These are phyloP conservation scores for Acomys russatus DNA, from an alignment of 2,797 vertebrate genomes.

Conservation along the genomic window DNA sequence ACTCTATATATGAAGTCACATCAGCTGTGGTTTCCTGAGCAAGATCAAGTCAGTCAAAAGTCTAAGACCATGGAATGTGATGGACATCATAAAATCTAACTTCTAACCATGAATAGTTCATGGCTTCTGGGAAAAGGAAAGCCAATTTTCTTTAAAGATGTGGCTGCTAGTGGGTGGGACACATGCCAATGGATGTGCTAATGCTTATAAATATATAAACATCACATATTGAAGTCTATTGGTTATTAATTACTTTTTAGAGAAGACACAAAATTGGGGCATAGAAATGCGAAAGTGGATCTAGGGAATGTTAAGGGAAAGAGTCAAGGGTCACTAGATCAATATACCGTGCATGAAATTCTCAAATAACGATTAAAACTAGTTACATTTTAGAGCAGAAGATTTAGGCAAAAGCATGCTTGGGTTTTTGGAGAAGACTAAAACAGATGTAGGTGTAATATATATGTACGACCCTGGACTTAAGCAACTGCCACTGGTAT, in stretches of 20 bases:
- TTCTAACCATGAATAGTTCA: background rate
- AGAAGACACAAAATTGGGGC: background rate
- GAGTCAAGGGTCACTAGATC: background rate
- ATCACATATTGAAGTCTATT: background rate
- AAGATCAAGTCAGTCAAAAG: background rate
- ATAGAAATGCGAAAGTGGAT: background rate
- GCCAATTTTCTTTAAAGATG: background rate
- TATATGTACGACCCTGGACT: too few species aligned
- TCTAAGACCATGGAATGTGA: background rate
- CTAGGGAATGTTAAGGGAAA: background rate
- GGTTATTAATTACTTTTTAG: background rate
- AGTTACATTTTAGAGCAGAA: background rate
- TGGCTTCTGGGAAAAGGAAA: background rate
- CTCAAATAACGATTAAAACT: background rate
- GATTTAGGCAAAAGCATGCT: background rate
- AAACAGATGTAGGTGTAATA: background rate
- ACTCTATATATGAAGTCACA: background rate
- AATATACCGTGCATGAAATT: background rate
- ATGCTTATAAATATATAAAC: background rate
- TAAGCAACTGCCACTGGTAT: too few species aligned
- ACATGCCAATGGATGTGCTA: background rate
- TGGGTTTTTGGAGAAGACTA: background rate
- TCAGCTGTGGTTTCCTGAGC: background rate
- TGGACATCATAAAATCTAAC: background rate
- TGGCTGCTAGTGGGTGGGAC: too few species aligned